A percentile compares a stretch with the other conserved stretches of the same genome.
Conservation (phyloP, 2,888 invertebrate genomes). For the Stomorhina lunata region DNA sequence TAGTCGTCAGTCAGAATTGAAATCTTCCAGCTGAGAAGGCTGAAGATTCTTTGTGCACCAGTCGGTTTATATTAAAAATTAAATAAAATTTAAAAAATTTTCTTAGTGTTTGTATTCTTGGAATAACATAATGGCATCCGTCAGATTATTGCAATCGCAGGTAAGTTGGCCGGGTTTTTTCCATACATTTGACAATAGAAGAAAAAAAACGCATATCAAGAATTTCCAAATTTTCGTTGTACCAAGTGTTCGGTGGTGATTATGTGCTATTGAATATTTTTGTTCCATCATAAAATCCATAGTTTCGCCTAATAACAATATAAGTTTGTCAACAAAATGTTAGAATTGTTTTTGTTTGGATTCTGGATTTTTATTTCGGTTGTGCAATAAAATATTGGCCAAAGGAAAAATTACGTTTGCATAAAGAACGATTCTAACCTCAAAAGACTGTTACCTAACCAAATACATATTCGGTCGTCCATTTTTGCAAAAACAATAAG, state of each 20-base stretch:
- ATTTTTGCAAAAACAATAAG: conserved; percentile 8
- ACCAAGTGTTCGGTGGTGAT: background rate
- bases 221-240: background rate
- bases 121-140: conserved; percentile 72
- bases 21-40: conserved; percentile 80
- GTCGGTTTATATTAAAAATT: conserved; percentile 48
- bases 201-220: background rate
- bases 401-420: conserved; percentile 66
- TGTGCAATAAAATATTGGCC: conserved; percentile 53
- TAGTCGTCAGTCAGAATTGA: conserved; percentile 73
- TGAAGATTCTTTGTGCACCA: conserved; percentile 77
- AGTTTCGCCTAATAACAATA: background rate
- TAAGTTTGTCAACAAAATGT: background rate
- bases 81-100: conserved; percentile 3
- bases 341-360: background rate
- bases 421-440: conserved; percentile 73
- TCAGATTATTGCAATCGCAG: conserved; percentile 76
- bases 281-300: background rate
- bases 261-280: background rate
- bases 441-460: conserved; percentile 76
- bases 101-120: conserved; percentile 43
- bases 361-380: background rate
- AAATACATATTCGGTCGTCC: conserved; percentile 43
- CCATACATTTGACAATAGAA: background rate
- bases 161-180: conserved; percentile 72